Conservation (phyloP, 2,888 invertebrate genomes). For the Exocentrus adspersus region DNA sequence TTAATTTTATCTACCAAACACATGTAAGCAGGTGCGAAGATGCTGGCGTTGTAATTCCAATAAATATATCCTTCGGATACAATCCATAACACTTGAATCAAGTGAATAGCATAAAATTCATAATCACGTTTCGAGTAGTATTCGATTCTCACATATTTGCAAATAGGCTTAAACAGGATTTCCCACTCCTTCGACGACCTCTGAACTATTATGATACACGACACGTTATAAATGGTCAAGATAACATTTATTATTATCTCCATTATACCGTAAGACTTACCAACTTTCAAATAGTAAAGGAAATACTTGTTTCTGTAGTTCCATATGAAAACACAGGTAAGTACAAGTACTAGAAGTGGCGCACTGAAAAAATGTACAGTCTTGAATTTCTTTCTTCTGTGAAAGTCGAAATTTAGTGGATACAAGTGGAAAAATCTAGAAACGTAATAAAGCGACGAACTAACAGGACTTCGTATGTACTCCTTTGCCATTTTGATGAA, state of each 20-base stretch:
- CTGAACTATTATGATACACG: constrained; percentile 1
- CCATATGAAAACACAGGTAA: constrained; percentile 5
- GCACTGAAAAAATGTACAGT: neutral
- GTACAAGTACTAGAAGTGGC: neutral
- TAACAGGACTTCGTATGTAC: neutral
- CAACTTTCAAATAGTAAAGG: neutral
- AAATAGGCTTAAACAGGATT: neutral
- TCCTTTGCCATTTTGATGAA: constrained; percentile 8
- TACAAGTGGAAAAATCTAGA: constrained; percentile 9
- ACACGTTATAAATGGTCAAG: neutral
- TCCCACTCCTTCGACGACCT: neutral
- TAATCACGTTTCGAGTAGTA: neutral
- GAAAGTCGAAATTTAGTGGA: neutral
- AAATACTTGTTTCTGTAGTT: neutral
- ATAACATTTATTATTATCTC: constrained; percentile 1
- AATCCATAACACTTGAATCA: neutral
- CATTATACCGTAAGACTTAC: neutral
- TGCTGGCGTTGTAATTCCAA: neutral
- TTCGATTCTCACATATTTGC: neutral
- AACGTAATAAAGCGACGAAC: neutral
- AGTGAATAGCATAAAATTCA: neutral
- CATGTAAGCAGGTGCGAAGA: neutral
- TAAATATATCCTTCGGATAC: neutral
- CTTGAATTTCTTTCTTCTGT: neutral
- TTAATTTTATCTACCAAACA: neutral